Percentiles rank a stretch among this genome's conserved stretches.
These are phyloP conservation scores for Pachymerium ferrugineum DNA, from an alignment of 2,888 invertebrate genomes.

Conservation along the genomic window DNA sequence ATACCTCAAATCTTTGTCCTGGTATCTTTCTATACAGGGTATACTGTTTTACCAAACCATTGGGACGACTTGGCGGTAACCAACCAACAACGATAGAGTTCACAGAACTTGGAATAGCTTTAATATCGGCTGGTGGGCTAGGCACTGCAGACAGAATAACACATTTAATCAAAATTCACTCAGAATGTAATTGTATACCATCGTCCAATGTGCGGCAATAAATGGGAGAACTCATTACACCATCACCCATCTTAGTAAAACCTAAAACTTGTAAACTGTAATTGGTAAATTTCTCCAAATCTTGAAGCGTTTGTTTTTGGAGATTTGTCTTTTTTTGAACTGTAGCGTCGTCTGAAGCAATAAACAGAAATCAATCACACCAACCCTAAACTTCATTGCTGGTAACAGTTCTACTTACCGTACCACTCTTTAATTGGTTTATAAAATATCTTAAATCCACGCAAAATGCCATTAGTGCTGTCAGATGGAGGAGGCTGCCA, in stretches of 20 bases:
- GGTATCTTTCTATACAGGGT: conserved; percentile 66
- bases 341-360: conserved; percentile 38
- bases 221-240: conserved; percentile 77
- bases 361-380: neutral
- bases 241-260: conserved; percentile 90
- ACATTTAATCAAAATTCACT: neutral
- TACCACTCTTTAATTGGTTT: conserved; percentile 88
- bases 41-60: conserved; percentile 88
- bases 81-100: conserved; percentile 89
- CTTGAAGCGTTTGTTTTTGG: conserved; percentile 86
- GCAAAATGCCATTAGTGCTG: conserved; percentile 88
- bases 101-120: conserved; percentile 83
- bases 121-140: conserved; percentile 85
- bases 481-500: conserved; percentile 91
- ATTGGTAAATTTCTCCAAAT: conserved; percentile 88
- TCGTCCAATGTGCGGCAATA: conserved; percentile 94
- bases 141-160: conserved; percentile 60
- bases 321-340: conserved; percentile 71
- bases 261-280: conserved; percentile 94
- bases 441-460: conserved; percentile 90
- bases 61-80: conserved; percentile 86
- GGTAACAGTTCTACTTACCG: conserved; percentile 70
- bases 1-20: conserved; percentile 29
- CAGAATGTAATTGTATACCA: conserved; percentile 55
- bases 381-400: no score